Conservation (phyloP, 2,888 invertebrate genomes). For the Tiliacea aurago region DNA sequence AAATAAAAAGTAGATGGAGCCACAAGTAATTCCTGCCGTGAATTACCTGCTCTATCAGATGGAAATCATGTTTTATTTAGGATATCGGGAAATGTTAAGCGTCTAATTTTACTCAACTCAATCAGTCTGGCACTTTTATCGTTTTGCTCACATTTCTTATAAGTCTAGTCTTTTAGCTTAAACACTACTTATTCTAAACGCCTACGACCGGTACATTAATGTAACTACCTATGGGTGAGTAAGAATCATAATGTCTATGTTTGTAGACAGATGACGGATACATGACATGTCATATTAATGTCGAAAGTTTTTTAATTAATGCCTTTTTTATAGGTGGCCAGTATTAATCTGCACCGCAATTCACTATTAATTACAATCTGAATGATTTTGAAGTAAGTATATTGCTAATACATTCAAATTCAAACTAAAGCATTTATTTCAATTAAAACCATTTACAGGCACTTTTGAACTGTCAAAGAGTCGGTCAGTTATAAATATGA, state of each 20-base stretch:
- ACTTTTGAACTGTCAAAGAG: too few species aligned
- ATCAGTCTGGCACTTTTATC: neutral
- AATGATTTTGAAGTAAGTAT: too few species aligned
- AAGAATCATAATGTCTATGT: neutral
- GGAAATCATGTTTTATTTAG: neutral
- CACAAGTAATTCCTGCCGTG: neutral
- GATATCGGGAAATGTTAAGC: neutral
- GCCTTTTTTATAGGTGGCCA: conserved; percentile 21
- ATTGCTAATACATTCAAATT: too few species aligned
- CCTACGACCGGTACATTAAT: conserved; percentile 18
- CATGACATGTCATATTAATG: conserved; percentile 47
- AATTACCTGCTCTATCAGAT: neutral
- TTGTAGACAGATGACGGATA: conserved; percentile 41
- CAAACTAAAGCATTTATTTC: too few species aligned
- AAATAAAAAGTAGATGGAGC: neutral
- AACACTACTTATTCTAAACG: neutral
- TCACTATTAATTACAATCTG: too few species aligned
- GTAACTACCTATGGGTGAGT: conserved; percentile 8
- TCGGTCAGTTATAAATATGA: too few species aligned
- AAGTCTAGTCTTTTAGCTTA: neutral
- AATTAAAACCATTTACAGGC: too few species aligned
- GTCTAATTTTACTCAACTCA: neutral
- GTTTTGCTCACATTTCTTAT: neutral
- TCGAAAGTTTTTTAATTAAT: conserved; percentile 20
- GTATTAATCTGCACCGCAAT: neutral